Evolutionary conservation across 2,797 vertebrate genomes (phyloP).

Genomic region (Philypnodon macrostomus): DNA sequence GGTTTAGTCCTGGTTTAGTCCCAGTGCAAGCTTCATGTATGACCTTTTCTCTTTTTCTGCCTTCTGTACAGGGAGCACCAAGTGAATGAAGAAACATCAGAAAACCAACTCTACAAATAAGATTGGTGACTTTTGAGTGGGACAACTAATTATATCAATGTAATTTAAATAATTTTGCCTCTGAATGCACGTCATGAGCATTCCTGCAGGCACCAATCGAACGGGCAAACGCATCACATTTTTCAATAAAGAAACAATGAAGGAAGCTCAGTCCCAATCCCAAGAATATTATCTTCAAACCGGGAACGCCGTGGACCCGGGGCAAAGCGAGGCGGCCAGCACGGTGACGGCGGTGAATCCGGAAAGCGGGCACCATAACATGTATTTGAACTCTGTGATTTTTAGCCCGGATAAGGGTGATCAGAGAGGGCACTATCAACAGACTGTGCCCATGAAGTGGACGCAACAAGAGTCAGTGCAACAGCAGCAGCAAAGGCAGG

Average conservation of each 20-base stretch:
- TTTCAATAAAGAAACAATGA: constrained; percentile 86
- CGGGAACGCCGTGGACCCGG: constrained; percentile 79
- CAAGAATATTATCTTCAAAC: constrained; percentile 83
- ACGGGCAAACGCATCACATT: constrained; percentile 89
- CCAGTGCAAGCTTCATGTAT: too few species aligned
- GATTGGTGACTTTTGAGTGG: too few species aligned
- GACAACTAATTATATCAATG: too few species aligned
- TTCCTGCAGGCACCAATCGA: constrained; percentile 89
- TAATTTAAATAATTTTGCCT: constrained; percentile 9
- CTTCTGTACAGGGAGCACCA: too few species aligned
- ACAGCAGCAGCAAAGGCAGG: constrained; percentile 78
- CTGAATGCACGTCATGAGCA: constrained; percentile 89
- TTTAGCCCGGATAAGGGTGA: constrained; percentile 87
- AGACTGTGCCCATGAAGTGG: constrained; percentile 90
- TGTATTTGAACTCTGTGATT: constrained; percentile 84
- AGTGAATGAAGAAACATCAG: too few species aligned
- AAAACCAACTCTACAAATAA: too few species aligned
- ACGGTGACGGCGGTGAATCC: constrained; percentile 67
- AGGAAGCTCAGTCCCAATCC: constrained; percentile 84
- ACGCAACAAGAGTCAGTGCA: constrained; percentile 75
- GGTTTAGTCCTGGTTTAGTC: too few species aligned
- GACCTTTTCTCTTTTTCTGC: too few species aligned
- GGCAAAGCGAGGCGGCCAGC: constrained; percentile 66
- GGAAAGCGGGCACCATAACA: constrained; percentile 66
- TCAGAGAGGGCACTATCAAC: constrained; percentile 86